Base-by-base conservation (phyloP, 2,797 vertebrate species). In the Nannoperca australis region DNA sequence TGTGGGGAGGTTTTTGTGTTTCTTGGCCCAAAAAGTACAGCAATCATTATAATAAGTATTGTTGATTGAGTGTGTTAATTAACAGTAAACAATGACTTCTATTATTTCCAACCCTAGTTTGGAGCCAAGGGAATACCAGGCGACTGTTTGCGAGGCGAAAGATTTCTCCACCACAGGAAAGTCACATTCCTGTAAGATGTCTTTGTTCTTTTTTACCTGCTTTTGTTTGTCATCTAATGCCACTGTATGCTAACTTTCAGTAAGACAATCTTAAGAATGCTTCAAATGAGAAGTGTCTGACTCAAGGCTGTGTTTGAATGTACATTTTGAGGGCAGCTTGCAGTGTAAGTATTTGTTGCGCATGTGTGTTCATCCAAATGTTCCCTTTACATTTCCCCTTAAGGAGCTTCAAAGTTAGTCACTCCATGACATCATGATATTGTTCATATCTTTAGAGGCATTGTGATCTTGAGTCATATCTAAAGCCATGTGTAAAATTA, bases 61-160 rank as follows among this genome's bases (percentile, higher is more conserved):
- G 4, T 49, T 77, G 40, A 40, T 36, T 24, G 9, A 58, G 17
- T 44, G 47, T 42, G 32, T 60, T 69, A 59, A 55, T 34, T 10
- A 15, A 36, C 8, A 56, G 0, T 42, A 34, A 59, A 59, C 11
- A 36, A 20, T 49, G 11, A 34, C 7, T 49, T 81, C 22, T 73
- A 8, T 69, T 76, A 34, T 85, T 76, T 82, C 27, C 74, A 44
- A 60, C 79, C 74, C 49, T 68, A 92, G 88, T 63, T 22, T 81
- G 76, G 90, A 88, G 68, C 73, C 93, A 91, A 69, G 78, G 34
- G 1, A 95, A 89, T 80, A 75, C 76, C 59, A 93, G 79, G 13
- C 81, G 85, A 15, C 81, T 95, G 13, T 95, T 96, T 84, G 91
- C 93, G 27, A 93, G 94, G 78, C 88, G 81, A 47, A 93, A 85